Evolutionary conservation across 2,113 vertebrate species (phyloP).

Genomic region (Actinemys pallida): DNA sequence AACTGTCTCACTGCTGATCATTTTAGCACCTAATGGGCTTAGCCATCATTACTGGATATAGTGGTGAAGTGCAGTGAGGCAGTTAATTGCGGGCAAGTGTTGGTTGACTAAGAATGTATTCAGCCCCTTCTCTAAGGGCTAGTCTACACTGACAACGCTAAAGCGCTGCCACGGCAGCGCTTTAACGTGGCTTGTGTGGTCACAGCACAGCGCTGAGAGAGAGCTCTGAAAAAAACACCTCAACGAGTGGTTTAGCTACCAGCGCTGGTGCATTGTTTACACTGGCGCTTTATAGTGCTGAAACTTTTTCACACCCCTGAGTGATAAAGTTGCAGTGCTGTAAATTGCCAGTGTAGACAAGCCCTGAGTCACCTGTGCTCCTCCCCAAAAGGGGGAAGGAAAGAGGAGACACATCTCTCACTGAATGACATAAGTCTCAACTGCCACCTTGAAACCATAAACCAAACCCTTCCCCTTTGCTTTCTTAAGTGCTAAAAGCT

Average conservation of each 20-base stretch:
- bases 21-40: background rate
- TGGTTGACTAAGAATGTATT: background rate
- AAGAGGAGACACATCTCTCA: background rate
- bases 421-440: background rate
- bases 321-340: too few species aligned
- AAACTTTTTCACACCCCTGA: too few species aligned
- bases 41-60: background rate
- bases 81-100: background rate
- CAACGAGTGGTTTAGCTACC: too few species aligned
- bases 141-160: background rate
- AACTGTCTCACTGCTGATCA: background rate
- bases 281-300: too few species aligned
- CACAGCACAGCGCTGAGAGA: too few species aligned
- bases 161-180: too few species aligned
- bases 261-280: too few species aligned
- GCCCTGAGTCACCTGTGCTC: background rate
- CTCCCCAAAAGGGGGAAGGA: background rate
- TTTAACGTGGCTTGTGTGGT: too few species aligned
- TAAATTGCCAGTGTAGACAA: too few species aligned
- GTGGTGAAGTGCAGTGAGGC: accelerated
- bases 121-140: background rate
- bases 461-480: background rate
- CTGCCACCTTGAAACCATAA: background rate
- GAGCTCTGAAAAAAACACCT: too few species aligned
- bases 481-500: background rate